Base-by-base conservation (phyloP, 1,140 invertebrate genomes). In the Musca domestica region DNA sequence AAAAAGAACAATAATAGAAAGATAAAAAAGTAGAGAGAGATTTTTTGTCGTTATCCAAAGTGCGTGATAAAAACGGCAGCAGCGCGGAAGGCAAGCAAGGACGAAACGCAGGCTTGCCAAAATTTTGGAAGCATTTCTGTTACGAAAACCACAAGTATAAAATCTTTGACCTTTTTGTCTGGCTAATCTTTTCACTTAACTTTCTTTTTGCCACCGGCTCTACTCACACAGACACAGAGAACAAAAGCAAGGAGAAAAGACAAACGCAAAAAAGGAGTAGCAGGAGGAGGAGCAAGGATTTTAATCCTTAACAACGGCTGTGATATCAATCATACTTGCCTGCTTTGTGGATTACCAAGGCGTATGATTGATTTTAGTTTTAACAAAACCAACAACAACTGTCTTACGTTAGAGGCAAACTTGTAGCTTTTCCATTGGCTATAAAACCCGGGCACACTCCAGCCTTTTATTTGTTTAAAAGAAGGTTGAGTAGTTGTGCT, bases 261-360 rank as follows among this genome's bases (percentile, higher is more conserved):
- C 20, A 65, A 65, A 51, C 64, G 48, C 17, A 64, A 49, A 68
- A 46, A 64, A 49, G 58, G n/a, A 49, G 12, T 27, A 64, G 14
- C 27, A 68, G 6, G 22, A 41, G 25, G 12, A 19, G n/a, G n/a
- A 61, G 34, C 9, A 4, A 5, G n/a, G 48, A 51, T n/a, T 20
- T 22, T 20, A n/a, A 52, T 52, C 51, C 51, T 22, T 23, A 52
- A 52, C 6, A 51, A 12, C 12, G 19, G 34, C 34, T 41, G 34
- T 41, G 34, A 41, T 41, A 61, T 41, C 34, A 61, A 61, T 61
- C 64, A 65, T 65, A 72, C 74, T 41, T 74, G 76, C 74, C 27
- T 34, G 72, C 61, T 71, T 75, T 78, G 77, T 78, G 77, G 77
- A 78, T 78, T 78, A 78, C 76, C 76, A 78, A 34, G 56, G 27